phyloP scores from a whole-genome alignment of 2,888 invertebrate species.

The Baronia brevicornis region DNA sequence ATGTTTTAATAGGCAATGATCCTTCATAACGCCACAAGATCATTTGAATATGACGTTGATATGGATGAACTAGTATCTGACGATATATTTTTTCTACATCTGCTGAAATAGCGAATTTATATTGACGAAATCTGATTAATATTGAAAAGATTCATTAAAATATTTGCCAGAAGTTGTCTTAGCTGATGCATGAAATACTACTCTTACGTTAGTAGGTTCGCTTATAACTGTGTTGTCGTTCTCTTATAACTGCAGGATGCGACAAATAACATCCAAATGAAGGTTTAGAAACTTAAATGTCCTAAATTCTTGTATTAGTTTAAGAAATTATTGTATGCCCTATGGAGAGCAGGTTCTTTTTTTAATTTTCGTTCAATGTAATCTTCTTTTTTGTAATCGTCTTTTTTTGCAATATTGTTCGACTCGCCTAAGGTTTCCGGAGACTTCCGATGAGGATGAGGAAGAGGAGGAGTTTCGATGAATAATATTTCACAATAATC shows the following conservation, averaged over 20 bases:
- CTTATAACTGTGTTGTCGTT: no score
- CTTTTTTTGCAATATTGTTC: slow-evolving; percentile 1
- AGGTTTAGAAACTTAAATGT: slow-evolving; percentile 12
- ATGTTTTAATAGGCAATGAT: slow-evolving; percentile 11
- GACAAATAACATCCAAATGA: slow-evolving; percentile 17
- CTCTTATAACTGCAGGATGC: slow-evolving; percentile 20
- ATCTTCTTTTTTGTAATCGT: no score
- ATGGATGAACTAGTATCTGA: slow-evolving; percentile 11
- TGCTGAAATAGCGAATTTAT: slow-evolving; percentile 17
- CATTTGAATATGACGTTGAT: slow-evolving; percentile 26
- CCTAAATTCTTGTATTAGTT: slow-evolving; percentile 17
- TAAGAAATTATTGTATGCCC: slow-evolving; percentile 14
- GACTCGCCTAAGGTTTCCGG: slow-evolving; percentile 4
- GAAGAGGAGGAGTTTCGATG: slow-evolving; percentile 2
- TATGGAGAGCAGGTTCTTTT: slow-evolving; percentile 10
- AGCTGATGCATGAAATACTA: slow-evolving; percentile 18
- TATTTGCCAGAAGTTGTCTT: slow-evolving; percentile 17
- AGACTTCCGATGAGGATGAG: slow-evolving; percentile 1
- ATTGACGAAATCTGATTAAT: slow-evolving; percentile 18
- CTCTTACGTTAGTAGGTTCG: slow-evolving; percentile 18
- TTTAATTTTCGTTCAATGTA: slow-evolving; percentile 13
- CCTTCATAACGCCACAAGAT: slow-evolving; percentile 32
- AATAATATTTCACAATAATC: slow-evolving; percentile 4
- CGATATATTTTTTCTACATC: slow-evolving; percentile 34
- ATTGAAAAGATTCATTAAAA: slow-evolving; percentile 21